Conservation (phyloP, 2,113 vertebrate species). For the Microcebus griseorufus region DNA sequence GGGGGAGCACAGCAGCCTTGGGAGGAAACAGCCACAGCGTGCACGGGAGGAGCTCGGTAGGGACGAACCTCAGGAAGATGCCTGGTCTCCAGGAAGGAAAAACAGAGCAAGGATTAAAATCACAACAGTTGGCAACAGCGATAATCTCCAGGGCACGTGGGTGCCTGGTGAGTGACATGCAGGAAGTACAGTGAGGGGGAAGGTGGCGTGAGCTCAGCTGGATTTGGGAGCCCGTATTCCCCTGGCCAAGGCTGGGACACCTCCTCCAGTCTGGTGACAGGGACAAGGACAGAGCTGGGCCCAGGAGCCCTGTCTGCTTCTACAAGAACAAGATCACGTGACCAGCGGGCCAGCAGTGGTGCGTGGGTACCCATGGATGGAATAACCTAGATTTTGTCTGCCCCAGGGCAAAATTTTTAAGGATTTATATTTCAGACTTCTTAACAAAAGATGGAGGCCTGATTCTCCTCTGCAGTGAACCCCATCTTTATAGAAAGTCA, state of each 20-base stretch:
- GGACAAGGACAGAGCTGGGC: not conserved
- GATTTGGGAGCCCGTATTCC: not conserved
- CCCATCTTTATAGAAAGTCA: not conserved
- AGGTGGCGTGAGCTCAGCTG: accelerated
- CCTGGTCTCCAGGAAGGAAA: constrained; percentile 78
- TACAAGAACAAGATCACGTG: not conserved
- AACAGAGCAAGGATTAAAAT: constrained; percentile 43
- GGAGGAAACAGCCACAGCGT: not conserved
- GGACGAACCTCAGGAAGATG: constrained; percentile 27
- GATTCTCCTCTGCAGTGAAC: not conserved
- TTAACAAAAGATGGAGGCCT: not conserved
- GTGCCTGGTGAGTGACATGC: not conserved
- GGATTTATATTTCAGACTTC: not conserved
- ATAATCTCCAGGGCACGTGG: not conserved
- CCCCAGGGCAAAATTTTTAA: not conserved
- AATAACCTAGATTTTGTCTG: not conserved
- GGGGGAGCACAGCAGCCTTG: not conserved
- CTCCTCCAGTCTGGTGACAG: not conserved
- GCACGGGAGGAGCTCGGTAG: not conserved
- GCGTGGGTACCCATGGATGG: not conserved
- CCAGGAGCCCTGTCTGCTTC: not conserved
- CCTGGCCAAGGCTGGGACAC: not conserved
- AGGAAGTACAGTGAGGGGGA: not conserved
- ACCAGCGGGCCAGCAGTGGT: not conserved
- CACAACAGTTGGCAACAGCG: not conserved